A percentile compares a stretch with the other conserved stretches of the same genome.
Evolutionary conservation across 2,888 invertebrate species (phyloP).

Genomic region (Phoronis australis): DNA sequence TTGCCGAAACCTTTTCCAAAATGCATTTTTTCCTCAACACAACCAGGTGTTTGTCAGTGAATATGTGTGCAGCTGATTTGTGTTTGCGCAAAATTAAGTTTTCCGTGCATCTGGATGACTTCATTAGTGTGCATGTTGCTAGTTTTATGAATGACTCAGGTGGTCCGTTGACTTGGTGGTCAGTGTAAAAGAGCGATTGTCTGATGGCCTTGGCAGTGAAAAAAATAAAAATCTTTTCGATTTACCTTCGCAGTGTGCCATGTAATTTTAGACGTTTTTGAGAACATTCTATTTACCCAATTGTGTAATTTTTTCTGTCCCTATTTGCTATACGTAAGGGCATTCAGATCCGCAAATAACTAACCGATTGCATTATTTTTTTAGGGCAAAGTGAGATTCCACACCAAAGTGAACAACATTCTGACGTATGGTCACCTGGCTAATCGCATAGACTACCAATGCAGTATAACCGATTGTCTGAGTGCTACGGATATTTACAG

Average conservation of each 20-base stretch:
- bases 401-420: constrained; percentile 29
- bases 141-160: too few species aligned
- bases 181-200: too few species aligned
- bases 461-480: constrained; percentile 33
- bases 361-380: constrained; percentile 4
- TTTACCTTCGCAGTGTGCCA: not conserved
- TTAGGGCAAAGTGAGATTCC: constrained; percentile 32
- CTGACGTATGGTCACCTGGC: constrained; percentile 32
- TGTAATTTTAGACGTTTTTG: not conserved
- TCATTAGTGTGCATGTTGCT: too few species aligned
- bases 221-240: not conserved
- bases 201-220: too few species aligned
- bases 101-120: too few species aligned
- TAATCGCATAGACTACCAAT: constrained; percentile 23
- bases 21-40: too few species aligned
- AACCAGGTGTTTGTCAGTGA: too few species aligned
- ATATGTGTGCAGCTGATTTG: too few species aligned
- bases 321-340: not conserved
- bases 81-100: too few species aligned
- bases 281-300: not conserved
- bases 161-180: too few species aligned
- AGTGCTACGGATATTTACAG: too few species aligned
- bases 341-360: not conserved
- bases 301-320: not conserved
- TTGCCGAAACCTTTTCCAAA: too few species aligned